phyloP scores from a whole-genome alignment of 2,113 vertebrate genomes.

The Scalopus aquaticus region DNA sequence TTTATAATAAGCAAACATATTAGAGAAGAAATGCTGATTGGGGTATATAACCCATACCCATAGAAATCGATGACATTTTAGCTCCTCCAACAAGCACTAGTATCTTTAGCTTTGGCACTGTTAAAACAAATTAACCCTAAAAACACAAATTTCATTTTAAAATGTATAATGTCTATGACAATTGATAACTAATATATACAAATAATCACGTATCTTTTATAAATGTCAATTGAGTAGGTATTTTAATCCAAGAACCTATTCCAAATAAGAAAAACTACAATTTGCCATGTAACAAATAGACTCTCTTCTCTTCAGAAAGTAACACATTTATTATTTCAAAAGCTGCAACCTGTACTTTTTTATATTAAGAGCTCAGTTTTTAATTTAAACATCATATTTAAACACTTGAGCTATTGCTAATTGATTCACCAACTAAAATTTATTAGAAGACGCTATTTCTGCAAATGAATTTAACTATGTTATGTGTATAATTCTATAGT shows the following conservation, averaged over 20 bases:
- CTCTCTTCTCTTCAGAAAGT: neutral
- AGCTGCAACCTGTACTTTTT: neutral
- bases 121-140: constrained; percentile 1
- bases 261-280: constrained; percentile 39
- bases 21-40: neutral
- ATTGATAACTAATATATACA: neutral
- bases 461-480: neutral
- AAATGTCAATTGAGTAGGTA: neutral
- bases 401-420: neutral
- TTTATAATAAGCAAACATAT: neutral
- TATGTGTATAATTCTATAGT: neutral
- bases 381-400: constrained; percentile 19
- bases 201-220: constrained; percentile 15
- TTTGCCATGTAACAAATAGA: constrained; percentile 18
- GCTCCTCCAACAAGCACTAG: neutral
- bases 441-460: constrained; percentile 28
- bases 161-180: neutral
- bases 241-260: constrained; percentile 42
- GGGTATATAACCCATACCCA: neutral
- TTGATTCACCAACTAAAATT: neutral
- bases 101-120: neutral
- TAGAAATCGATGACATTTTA: neutral
- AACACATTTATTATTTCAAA: neutral
- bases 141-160: neutral
- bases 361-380: constrained; percentile 2